phyloP scores from a whole-genome alignment of 2,888 invertebrate genomes.

The Elysia crispata region DNA sequence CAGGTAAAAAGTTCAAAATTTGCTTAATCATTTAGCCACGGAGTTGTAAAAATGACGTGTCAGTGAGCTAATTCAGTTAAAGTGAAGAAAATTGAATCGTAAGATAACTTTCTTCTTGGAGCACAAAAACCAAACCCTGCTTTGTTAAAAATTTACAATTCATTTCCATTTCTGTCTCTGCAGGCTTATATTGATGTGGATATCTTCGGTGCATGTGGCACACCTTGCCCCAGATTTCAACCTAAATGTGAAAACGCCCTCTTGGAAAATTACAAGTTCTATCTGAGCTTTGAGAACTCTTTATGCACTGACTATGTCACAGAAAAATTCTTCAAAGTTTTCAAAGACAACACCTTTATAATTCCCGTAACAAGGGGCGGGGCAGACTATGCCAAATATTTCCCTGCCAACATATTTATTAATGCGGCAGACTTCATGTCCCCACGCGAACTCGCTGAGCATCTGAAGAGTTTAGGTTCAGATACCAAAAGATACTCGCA shows the following conservation, averaged over 20 bases:
- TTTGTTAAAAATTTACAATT: too few species aligned
- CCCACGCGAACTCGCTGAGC: slow-evolving; percentile 42
- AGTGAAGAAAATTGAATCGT: too few species aligned
- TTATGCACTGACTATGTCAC: slow-evolving; percentile 44
- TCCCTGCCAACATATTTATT: slow-evolving; percentile 36
- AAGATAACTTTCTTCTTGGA: too few species aligned
- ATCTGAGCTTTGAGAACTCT: slow-evolving; percentile 47
- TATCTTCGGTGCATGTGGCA: slow-evolving; percentile 29
- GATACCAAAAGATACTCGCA: slow-evolving; percentile 40
- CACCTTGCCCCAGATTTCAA: background rate
- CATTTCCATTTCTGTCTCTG: background rate
- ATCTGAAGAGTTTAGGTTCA: slow-evolving; percentile 39
- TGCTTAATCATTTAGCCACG: too few species aligned
- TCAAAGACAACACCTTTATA: background rate
- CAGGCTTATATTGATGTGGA: slow-evolving; percentile 45
- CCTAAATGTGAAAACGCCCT: background rate
- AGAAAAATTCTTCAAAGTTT: slow-evolving; percentile 44
- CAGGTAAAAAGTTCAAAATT: too few species aligned
- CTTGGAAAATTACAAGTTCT: slow-evolving; percentile 35
- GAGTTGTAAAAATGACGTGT: too few species aligned
- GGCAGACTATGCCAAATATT: slow-evolving; percentile 25
- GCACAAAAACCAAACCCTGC: too few species aligned
- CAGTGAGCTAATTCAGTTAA: too few species aligned
- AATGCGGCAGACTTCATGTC: slow-evolving; percentile 44
- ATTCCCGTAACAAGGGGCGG: slow-evolving; percentile 37